A percentile compares a stretch with the other conserved stretches of the same genome.
These are phyloP conservation scores for Colius striatus DNA, from an alignment of 2,113 vertebrate genomes.

Conservation along the genomic window DNA sequence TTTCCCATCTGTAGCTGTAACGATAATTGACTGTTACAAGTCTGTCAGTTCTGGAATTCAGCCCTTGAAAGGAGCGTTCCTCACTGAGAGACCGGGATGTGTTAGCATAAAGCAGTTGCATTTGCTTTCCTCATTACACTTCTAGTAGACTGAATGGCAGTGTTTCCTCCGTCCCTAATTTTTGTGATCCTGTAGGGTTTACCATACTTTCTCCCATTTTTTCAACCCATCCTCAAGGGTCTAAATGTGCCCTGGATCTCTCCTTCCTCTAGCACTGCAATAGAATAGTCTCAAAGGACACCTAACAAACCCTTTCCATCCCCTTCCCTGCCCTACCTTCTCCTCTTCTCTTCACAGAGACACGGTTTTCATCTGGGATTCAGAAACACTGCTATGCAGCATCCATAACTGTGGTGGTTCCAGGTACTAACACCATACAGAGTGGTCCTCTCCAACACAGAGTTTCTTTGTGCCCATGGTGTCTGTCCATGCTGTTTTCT, in stretches of 20 bases:
- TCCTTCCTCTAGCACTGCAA: background rate
- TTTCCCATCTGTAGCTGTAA: conserved; percentile 58
- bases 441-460: background rate
- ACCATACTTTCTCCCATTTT: background rate
- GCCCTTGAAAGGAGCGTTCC: conserved; percentile 42
- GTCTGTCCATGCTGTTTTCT: background rate
- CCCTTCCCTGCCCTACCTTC: too few species aligned
- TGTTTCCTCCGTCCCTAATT: background rate
- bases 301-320: background rate
- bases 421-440: background rate
- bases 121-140: conserved; percentile 37
- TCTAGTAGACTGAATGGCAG: background rate
- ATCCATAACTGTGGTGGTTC: background rate
- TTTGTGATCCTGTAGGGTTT: background rate
- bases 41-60: conserved; percentile 47
- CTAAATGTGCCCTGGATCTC: background rate
- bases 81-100: background rate
- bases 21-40: conserved; percentile 25
- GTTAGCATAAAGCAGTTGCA: conserved; percentile 16
- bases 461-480: background rate
- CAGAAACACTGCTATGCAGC: background rate
- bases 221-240: background rate
- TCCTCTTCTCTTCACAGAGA: background rate
- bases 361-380: background rate
- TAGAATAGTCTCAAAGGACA: background rate